Conservation (phyloP, 2,888 invertebrate species). For the Parnassius smintheus region DNA sequence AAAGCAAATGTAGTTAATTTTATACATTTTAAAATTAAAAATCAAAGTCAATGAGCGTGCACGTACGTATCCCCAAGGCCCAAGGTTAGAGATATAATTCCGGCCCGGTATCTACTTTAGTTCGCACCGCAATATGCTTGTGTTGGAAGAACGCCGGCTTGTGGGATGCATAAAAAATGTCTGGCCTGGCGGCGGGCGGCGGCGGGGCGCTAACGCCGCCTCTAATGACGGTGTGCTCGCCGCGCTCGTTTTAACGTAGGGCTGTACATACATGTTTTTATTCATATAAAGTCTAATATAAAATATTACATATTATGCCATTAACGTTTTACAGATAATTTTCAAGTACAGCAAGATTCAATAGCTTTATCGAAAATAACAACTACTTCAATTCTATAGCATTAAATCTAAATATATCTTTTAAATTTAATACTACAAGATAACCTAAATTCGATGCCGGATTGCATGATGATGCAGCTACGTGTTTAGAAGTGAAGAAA, state of each 20-base stretch:
- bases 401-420: too few relatives aligned
- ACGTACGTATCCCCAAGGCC: conserved; percentile 22
- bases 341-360: too few relatives aligned
- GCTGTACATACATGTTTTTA: conserved; percentile 36
- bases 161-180: conserved; percentile 78
- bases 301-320: too few relatives aligned
- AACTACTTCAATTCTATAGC: too few relatives aligned
- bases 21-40: background rate
- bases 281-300: too few relatives aligned
- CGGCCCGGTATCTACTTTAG: conserved; percentile 35
- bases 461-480: too few relatives aligned
- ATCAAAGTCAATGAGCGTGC: conserved; percentile 20
- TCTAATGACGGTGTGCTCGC: conserved; percentile 69
- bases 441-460: too few relatives aligned
- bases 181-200: conserved; percentile 69
- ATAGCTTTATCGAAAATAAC: too few relatives aligned
- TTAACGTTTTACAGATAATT: too few relatives aligned
- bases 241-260: conserved; percentile 54
- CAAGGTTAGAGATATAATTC: conserved; percentile 35
- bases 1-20: too few relatives aligned
- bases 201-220: conserved; percentile 73
- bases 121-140: conserved; percentile 41
- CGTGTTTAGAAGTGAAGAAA: too few relatives aligned
- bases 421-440: too few relatives aligned
- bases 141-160: conserved; percentile 58